phyloP scores from a whole-genome alignment of 2,888 invertebrate genomes.

The Bombyx huttoni region DNA sequence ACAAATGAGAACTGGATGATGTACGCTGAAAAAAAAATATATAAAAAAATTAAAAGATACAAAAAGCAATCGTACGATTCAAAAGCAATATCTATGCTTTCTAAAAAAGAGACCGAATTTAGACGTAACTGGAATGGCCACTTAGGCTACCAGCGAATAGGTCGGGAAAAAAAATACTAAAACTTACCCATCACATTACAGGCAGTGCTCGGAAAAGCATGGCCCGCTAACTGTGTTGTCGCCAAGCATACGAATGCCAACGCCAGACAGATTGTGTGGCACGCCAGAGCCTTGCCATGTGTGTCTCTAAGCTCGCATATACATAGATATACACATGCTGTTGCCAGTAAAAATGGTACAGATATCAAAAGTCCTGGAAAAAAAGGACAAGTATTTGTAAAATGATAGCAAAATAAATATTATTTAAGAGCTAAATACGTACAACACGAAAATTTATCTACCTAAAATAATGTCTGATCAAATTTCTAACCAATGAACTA shows the following conservation, averaged over 20 bases:
- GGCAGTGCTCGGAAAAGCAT: conserved; percentile 48
- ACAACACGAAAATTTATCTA: too few species aligned
- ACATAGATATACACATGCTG: conserved; percentile 56
- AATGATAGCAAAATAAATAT: not conserved
- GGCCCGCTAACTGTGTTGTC: conserved; percentile 65
- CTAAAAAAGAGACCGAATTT: too few species aligned
- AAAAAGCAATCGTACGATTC: not conserved
- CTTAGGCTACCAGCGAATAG: not conserved
- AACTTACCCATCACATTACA: conserved; percentile 63
- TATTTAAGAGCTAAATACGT: too few species aligned
- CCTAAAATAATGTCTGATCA: too few species aligned
- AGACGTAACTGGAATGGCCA: not conserved
- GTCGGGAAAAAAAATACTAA: not conserved
- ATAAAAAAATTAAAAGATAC: not conserved
- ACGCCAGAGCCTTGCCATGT: conserved; percentile 70
- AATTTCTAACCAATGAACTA: too few species aligned
- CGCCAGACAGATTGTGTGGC: conserved; percentile 68
- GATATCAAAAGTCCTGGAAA: conserved; percentile 60
- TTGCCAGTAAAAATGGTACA: conserved; percentile 64
- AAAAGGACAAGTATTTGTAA: not conserved
- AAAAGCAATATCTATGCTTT: too few species aligned
- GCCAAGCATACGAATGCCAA: conserved; percentile 70
- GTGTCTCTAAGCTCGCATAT: conserved; percentile 70
- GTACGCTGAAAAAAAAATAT: conserved; percentile 68
- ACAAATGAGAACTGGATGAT: conserved; percentile 77